Evolutionary conservation across 53 echinoderm and acorn worm genomes (phyloP).

Genomic region (Glandiceps talaboti): DNA sequence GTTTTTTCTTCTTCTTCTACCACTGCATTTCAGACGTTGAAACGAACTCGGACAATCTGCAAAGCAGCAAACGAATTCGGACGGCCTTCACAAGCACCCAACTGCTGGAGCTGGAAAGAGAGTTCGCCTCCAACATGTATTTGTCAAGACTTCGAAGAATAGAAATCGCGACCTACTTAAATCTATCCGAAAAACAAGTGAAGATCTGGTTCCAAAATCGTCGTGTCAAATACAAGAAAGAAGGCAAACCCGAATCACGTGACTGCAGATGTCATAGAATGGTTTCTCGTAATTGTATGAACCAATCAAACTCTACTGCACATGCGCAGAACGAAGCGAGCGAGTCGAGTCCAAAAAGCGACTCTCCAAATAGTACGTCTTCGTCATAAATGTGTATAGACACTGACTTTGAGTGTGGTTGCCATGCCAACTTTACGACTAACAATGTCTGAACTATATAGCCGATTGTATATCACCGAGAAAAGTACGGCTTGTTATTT

Average conservation of each 20-base stretch:
- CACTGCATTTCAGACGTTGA: conserved; percentile 26
- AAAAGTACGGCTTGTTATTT: no score
- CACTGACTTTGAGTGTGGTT: no score
- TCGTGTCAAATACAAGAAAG: conserved; percentile 97
- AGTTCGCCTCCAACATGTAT: conserved; percentile 98
- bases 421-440: no score
- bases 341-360: neutral
- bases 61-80: conserved; percentile 82
- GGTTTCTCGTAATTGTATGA: neutral
- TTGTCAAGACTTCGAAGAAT: conserved; percentile 87
- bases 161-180: conserved; percentile 96
- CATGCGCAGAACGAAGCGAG: neutral
- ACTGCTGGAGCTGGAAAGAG: conserved; percentile 80
- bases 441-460: no score
- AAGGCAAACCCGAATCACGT: conserved; percentile 76
- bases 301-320: neutral
- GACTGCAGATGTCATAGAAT: conserved; percentile 82
- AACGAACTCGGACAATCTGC: conserved; percentile 24
- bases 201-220: conserved; percentile 99
- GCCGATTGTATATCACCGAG: no score
- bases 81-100: conserved; percentile 97
- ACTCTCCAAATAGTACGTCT: neutral
- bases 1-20: conserved; percentile 1
- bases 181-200: conserved; percentile 93
- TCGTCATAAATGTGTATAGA: neutral